Percentiles rank a stretch among this genome's conserved stretches.
Evolutionary conservation across 2,113 vertebrate genomes (phyloP).

Genomic region (Syngnathus typhle): DNA sequence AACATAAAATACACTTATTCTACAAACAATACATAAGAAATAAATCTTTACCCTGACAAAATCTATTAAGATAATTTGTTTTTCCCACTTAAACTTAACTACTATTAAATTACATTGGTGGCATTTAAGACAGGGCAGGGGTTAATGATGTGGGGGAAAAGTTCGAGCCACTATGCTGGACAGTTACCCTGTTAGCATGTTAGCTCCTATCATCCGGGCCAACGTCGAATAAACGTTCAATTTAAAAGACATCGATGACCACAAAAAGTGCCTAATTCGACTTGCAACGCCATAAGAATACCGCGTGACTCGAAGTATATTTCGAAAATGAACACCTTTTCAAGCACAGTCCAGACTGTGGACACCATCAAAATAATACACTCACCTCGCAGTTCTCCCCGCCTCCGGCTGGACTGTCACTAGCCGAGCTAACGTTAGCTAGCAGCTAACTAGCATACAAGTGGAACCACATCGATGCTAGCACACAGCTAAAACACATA

Average conservation of each 20-base stretch:
- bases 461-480: conserved; percentile 27
- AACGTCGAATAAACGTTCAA: conserved; percentile 56
- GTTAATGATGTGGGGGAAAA: conserved; percentile 42
- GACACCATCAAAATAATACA: conserved; percentile 59
- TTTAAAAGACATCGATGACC: conserved; percentile 8
- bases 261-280: conserved; percentile 18
- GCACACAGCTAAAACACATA: conserved; percentile 3
- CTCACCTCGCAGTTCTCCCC: conserved; percentile 58
- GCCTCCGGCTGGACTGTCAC: conserved; percentile 65
- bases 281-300: conserved; percentile 7
- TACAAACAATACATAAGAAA: conserved; percentile 9
- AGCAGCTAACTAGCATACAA: conserved; percentile 38
- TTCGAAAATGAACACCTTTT: conserved; percentile 21
- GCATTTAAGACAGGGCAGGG: conserved; percentile 1
- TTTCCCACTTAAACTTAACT: background rate
- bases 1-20: background rate
- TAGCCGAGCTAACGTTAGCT: conserved; percentile 56
- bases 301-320: conserved; percentile 3
- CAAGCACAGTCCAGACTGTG: conserved; percentile 39
- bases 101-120: background rate
- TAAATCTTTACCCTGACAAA: conserved; percentile 7
- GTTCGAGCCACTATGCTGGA: conserved; percentile 38
- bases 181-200: conserved; percentile 51
- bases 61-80: background rate
- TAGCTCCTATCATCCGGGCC: conserved; percentile 59